phyloP scores from a whole-genome alignment of 2,113 vertebrate genomes.

The Platichthys flesus region DNA sequence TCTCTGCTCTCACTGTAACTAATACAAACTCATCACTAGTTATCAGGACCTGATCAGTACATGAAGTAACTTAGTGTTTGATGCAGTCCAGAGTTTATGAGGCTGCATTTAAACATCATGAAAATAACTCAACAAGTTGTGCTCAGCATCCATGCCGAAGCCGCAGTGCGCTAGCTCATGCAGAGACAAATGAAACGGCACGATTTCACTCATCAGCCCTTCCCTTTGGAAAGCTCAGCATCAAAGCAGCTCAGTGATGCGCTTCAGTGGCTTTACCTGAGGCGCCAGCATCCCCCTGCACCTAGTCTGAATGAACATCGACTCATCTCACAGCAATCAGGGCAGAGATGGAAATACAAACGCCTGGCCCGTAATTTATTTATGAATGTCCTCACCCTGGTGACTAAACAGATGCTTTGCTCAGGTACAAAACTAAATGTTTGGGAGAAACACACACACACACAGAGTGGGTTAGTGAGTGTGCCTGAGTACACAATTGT shows the following conservation, averaged over 20 bases:
- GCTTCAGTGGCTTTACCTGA: conserved; percentile 15
- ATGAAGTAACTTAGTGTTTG: too few relatives aligned
- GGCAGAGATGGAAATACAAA: conserved; percentile 46
- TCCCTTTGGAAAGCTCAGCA: conserved; percentile 24
- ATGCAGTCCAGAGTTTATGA: too few relatives aligned
- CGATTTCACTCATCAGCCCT: conserved; percentile 5
- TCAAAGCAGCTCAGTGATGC: conserved; percentile 31
- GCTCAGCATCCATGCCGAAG: neutral
- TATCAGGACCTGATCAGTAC: too few relatives aligned
- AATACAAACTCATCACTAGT: too few relatives aligned
- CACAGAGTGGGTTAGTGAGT: neutral
- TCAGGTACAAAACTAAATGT: conserved; percentile 42
- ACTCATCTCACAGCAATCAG: conserved; percentile 35
- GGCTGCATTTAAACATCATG: too few relatives aligned
- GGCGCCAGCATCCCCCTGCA: neutral
- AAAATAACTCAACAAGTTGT: too few relatives aligned
- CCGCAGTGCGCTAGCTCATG: neutral
- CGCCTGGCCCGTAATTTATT: conserved; percentile 53
- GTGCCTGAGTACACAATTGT: neutral
- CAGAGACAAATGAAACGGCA: neutral
- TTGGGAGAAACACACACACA: neutral
- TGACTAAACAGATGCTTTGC: conserved; percentile 45
- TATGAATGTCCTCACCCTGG: conserved; percentile 49
- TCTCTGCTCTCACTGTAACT: too few relatives aligned
- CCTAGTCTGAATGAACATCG: conserved; percentile 21